These are phyloP conservation scores for Galeopsomyia nigrocyanea DNA, from an alignment of 2,888 invertebrate species.

Conservation along the genomic window DNA sequence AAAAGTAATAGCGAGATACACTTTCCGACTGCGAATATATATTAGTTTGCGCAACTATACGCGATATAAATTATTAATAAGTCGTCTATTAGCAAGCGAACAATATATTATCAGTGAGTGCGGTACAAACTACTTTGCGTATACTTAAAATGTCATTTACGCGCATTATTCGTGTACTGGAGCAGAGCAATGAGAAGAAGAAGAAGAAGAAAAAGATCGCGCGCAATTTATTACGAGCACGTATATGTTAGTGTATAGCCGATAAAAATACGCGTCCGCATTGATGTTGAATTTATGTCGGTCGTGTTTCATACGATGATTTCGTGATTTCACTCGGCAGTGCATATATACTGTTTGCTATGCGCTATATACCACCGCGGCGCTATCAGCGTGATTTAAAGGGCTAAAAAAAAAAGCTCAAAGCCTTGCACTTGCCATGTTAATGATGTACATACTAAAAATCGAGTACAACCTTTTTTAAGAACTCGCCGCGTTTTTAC, in stretches of 20 bases:
- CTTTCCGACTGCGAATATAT: neutral
- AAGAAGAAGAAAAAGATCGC: neutral
- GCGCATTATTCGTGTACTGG: neutral
- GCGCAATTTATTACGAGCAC: neutral
- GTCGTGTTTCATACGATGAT: conserved; percentile 7
- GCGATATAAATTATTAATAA: conserved; percentile 27
- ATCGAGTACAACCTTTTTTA: conserved; percentile 1
- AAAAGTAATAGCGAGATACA: neutral
- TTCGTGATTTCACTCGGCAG: conserved; percentile 16
- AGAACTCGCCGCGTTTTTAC: too few relatives aligned
- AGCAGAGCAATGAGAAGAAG: neutral
- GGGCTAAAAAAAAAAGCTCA: too few relatives aligned
- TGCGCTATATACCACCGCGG: too few relatives aligned
- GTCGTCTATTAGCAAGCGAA: conserved; percentile 2
- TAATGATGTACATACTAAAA: neutral
- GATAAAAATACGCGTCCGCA: conserved; percentile 1
- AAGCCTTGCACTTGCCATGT: too few relatives aligned
- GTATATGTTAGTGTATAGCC: neutral
- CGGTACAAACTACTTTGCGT: conserved; percentile 7
- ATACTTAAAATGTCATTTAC: conserved; percentile 9
- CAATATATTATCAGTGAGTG: conserved; percentile 25
- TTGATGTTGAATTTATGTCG: conserved; percentile 25
- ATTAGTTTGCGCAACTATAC: neutral
- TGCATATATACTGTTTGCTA: too few relatives aligned
- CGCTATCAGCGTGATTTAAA: too few relatives aligned